These are phyloP conservation scores for Perca schrenkii DNA, from an alignment of 2,113 vertebrate genomes.

Conservation along the genomic window DNA sequence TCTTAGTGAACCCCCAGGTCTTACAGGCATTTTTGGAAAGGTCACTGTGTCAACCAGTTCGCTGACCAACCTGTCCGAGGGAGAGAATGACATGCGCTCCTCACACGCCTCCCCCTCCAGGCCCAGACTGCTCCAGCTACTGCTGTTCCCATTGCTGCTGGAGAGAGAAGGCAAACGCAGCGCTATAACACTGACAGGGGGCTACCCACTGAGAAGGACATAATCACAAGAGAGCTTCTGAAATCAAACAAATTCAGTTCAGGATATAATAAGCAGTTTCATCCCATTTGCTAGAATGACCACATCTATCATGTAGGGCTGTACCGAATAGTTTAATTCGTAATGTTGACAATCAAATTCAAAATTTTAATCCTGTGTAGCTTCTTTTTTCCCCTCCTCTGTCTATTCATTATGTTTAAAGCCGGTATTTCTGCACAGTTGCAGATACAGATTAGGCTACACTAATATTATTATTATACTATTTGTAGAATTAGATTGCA, in stretches of 20 bases:
- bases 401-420: too few species aligned
- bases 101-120: conserved; percentile 98
- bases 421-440: too few species aligned
- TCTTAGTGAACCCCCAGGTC: conserved; percentile 41
- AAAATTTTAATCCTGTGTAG: too few species aligned
- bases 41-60: conserved; percentile 53
- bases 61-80: conserved; percentile 97
- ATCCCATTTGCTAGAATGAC: conserved; percentile 16
- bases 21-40: conserved; percentile 47
- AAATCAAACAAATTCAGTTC: conserved; percentile 35
- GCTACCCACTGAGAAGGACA: not conserved
- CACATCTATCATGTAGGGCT: not conserved
- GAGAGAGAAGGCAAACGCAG: conserved; percentile 83
- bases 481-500: too few species aligned
- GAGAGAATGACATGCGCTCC: conserved; percentile 97
- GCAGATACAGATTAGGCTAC: too few species aligned
- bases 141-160: conserved; percentile 99
- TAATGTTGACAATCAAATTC: too few species aligned
- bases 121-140: conserved; percentile 99
- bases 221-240: conserved; percentile 1
- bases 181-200: conserved; percentile 1
- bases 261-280: conserved; percentile 37
- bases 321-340: too few species aligned
- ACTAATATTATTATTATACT: too few species aligned
- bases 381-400: too few species aligned